A percentile compares a stretch with the other conserved stretches of the same genome.
phyloP scores from a whole-genome alignment of 2,888 invertebrate genomes.

The Capitulum mitella region DNA sequence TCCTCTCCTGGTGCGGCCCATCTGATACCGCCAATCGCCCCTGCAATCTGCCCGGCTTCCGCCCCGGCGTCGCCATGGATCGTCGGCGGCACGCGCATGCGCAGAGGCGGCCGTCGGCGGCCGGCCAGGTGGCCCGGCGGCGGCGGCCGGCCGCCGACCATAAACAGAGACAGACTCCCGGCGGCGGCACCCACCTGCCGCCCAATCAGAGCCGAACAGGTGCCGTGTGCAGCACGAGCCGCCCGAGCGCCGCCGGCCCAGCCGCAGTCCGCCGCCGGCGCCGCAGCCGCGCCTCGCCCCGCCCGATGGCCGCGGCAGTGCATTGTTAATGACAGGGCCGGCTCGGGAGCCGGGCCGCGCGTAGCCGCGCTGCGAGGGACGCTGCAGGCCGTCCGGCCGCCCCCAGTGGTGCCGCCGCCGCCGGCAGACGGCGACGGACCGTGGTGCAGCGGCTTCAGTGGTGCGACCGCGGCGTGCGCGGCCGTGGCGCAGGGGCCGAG shows the following conservation, averaged over 20 bases:
- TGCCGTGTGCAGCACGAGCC: not conserved
- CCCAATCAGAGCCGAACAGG: not conserved
- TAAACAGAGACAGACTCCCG: not conserved
- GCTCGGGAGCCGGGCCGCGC: not conserved
- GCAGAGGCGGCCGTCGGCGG: not conserved
- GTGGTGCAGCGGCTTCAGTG: too few relatives aligned
- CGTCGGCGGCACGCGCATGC: not conserved
- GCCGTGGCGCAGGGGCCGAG: too few relatives aligned
- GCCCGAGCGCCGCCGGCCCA: not conserved
- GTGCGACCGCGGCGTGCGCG: too few relatives aligned
- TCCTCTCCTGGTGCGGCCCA: not conserved
- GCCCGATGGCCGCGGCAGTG: not conserved
- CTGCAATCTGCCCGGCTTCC: slow-evolving; percentile 18
- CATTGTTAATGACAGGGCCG: not conserved
- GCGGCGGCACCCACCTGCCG: slow-evolving; percentile 5
- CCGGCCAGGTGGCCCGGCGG: slow-evolving; percentile 1
- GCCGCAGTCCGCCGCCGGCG: not conserved
- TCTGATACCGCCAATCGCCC: slow-evolving; percentile 9
- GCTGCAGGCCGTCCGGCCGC: too few relatives aligned
- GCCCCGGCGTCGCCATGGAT: slow-evolving; percentile 12
- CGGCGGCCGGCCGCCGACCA: not conserved
- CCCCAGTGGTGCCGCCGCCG: not conserved
- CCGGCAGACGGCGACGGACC: not conserved
- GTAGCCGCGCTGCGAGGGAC: too few relatives aligned
- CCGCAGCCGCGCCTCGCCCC: not conserved